Evolutionary conservation across 2,797 vertebrate species (phyloP).

Genomic region (Ptychadena robeensis): DNA sequence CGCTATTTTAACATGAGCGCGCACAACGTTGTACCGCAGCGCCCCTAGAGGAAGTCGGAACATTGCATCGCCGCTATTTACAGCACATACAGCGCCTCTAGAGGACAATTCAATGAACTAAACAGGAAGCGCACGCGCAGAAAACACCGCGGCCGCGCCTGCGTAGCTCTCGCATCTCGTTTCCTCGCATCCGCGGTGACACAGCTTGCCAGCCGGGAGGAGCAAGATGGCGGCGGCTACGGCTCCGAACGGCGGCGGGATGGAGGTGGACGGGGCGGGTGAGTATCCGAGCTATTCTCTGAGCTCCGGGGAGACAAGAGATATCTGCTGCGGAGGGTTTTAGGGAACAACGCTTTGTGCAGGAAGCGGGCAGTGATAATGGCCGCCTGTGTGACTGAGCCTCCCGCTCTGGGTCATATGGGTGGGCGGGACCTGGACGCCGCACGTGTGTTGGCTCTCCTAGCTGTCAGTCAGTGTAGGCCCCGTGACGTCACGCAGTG

Average conservation of each 20-base stretch:
- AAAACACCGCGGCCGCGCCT: not conserved
- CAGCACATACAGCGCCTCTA: not conserved
- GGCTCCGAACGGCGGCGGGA: constrained; percentile 45
- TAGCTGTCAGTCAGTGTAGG: not conserved
- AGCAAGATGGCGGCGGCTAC: constrained; percentile 57
- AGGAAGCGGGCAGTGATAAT: not conserved
- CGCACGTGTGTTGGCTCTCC: not conserved
- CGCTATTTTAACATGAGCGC: not conserved
- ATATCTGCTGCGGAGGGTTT: not conserved
- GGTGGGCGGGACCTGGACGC: not conserved
- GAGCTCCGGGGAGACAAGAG: not conserved
- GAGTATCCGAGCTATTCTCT: not conserved
- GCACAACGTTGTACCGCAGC: not conserved
- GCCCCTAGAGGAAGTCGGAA: not conserved
- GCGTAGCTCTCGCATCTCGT: not conserved
- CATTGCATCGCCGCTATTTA: not conserved
- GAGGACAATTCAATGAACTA: too few relatives aligned
- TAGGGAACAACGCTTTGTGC: too few relatives aligned
- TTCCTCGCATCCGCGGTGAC: constrained; percentile 3
- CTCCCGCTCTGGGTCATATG: not conserved
- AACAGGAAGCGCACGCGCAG: not conserved
- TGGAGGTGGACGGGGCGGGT: constrained; percentile 57
- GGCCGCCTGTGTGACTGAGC: not conserved
- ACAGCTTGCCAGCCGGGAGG: constrained; percentile 9
- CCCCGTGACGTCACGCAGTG: not conserved